These are phyloP conservation scores for Malurus cyaneus DNA, from an alignment of 2,113 vertebrate species.

Conservation along the genomic window DNA sequence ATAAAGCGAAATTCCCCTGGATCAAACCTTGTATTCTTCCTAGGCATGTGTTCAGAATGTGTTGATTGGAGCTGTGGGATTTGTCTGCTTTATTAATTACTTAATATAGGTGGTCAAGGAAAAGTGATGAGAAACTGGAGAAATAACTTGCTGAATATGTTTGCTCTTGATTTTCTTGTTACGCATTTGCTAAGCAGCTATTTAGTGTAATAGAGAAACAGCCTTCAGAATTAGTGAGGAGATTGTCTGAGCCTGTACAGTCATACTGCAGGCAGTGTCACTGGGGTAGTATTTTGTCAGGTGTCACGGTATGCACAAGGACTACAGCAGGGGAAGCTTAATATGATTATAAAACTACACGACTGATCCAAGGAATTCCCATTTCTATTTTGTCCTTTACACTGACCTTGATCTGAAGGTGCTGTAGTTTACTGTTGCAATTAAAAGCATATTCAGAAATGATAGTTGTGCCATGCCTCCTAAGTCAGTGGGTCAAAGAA, in stretches of 20 bases:
- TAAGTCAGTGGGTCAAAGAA: not conserved
- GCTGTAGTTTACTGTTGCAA: not conserved
- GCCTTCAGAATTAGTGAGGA: not conserved
- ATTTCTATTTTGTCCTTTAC: not conserved
- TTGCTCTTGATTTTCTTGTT: not conserved
- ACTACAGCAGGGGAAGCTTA: not conserved
- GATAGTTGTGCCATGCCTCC: not conserved
- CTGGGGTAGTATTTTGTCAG: not conserved
- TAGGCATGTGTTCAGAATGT: not conserved
- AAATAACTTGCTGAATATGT: not conserved
- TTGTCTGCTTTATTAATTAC: not conserved
- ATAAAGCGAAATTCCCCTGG: not conserved
- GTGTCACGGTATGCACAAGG: not conserved
- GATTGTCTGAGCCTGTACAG: not conserved
- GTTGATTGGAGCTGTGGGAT: not conserved
- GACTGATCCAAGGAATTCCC: not conserved
- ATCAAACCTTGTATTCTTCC: not conserved
- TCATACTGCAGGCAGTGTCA: not conserved
- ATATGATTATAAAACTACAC: rapidly evolving
- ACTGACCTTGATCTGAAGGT: not conserved
- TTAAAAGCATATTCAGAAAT: not conserved
- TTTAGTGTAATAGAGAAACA: not conserved
- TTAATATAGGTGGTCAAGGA: not conserved
- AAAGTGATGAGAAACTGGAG: not conserved
- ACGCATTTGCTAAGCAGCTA: rapidly evolving